Evolutionary conservation across 2,797 vertebrate genomes (phyloP), one percentile per base, ranked within the genome.

Genomic region (Pelochelys cantorii): DNA sequence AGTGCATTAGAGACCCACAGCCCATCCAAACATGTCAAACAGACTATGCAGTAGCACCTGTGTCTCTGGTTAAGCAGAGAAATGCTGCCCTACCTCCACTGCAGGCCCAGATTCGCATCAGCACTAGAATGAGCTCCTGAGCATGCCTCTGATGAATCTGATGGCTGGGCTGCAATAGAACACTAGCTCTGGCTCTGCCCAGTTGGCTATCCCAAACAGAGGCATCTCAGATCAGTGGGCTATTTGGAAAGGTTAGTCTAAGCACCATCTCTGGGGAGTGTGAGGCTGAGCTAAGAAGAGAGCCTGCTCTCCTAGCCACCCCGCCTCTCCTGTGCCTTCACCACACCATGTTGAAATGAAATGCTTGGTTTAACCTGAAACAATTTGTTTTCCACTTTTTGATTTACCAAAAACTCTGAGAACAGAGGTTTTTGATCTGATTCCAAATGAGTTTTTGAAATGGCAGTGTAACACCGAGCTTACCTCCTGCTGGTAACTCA

Each of bases 1-100:
- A 87, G 79, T 11, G 31, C 48, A 56, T 0, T 0, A 17, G 22
- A 31, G 3, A 1, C n/a, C 14, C 53, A 54, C 6, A 71, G 9
- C 83, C 25, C 52, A 9, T 17, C 53, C 52, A 53, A 17, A 48
- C 5, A 34, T 17, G 3, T 2, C 22, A n/a, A 8, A 9, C 18
- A 68, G 82, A 7, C 20, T 23, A 11, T 1, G 4, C 3, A 7
- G 22, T 34, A 53, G 11, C 75, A 60, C 23, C 9, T 15, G 15
- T n/a, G 71, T 55, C n/a, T 10, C 34, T 13, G 59, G 20, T 23
- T 42, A 68, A 62, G 17, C 14, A n/a, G 55, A 17, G 42, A 29
- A 7, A 27, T 52, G 42, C 23, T 7, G n/a, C 68, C 29, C 54
- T 25, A 11, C 17, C 54, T 57, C 79, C 6, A 65, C 4, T 0